phyloP scores from a whole-genome alignment of 2,888 invertebrate genomes.

The Volucella inflata region DNA sequence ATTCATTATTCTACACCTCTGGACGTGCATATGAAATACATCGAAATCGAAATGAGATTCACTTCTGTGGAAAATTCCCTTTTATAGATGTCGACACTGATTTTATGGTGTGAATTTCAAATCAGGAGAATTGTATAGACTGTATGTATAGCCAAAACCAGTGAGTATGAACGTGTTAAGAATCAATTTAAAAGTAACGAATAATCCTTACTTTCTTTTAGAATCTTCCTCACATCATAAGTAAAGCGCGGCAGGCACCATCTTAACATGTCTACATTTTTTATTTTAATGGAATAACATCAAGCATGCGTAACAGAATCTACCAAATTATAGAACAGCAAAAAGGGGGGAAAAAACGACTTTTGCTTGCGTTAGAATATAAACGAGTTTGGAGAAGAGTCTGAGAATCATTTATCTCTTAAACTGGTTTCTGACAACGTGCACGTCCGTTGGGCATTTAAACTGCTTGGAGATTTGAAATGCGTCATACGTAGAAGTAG shows the following conservation, averaged over 20 bases:
- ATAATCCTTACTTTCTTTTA: conserved; percentile 22
- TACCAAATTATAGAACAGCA: background rate
- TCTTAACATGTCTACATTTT: background rate
- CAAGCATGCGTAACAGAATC: background rate
- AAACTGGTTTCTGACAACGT: background rate
- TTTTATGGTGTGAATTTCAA: conserved; percentile 19
- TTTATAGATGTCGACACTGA: too few species aligned
- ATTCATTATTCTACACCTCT: too few species aligned
- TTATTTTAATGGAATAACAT: conserved; percentile 2
- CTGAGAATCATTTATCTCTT: background rate
- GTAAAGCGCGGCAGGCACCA: background rate
- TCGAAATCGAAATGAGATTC: too few species aligned
- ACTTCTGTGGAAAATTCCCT: too few species aligned
- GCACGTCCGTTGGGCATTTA: background rate
- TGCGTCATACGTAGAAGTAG: background rate
- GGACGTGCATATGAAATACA: too few species aligned
- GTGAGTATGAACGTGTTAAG: conserved; percentile 6
- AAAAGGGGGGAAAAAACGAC: too few species aligned
- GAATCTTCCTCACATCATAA: conserved; percentile 13
- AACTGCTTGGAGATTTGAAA: background rate
- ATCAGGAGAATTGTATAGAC: too few species aligned
- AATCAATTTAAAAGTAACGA: background rate
- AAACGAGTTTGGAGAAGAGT: conserved; percentile 1
- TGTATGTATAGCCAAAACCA: background rate
- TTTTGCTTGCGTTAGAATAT: background rate